Base-by-base conservation (phyloP, 2,797 vertebrate species). In the Sciaenops ocellatus region DNA sequence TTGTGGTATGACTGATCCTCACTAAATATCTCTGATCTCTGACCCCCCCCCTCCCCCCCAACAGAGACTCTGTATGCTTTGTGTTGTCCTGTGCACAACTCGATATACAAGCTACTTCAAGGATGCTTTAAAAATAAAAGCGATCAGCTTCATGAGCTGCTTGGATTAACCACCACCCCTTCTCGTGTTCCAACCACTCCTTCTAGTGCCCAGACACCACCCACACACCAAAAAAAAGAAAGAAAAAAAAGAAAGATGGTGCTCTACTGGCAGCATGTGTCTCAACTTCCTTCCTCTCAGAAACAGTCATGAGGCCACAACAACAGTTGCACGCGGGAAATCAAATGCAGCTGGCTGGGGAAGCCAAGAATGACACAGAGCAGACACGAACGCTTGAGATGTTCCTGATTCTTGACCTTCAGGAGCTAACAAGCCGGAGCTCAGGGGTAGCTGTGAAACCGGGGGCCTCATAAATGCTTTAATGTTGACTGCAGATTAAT, bases 201-300 rank as follows among this genome's bases (percentile, higher is more conserved):
- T 51, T 22, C 17, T 8, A 6, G 38, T 28, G 34, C 22, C 4
- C 1, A 13, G 5, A 50, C 44, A 74, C 11, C 34, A 51, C 6
- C 60, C 70, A 63, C 76, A 57, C 24, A 61, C 54, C n/a, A 22
- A 26, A 50, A 9, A 65, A 38, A 38, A 9, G 7, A 34, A 38
- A 38, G 8, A 30, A 28, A 17, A 18, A 15, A 56, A 2, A 48
- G 59, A 75, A 82, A 73, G 38, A 84, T 41, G 63, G 77, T 54
- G 52, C 76, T 83, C 62, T 50, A 44, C 47, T 56, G 78, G 65
- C 56, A 56, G 51, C 69, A 47, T 73, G 67, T 76, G 77, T 69
- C 80, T 82, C 63, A 28, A 87, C 89, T 92, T 93, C 90, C 92
- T 94, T 90, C 90, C 85, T 82, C 61, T 69, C 26, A 38, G 13